Conservation (phyloP, 2,113 vertebrate species). For the Theristicus caerulescens region DNA sequence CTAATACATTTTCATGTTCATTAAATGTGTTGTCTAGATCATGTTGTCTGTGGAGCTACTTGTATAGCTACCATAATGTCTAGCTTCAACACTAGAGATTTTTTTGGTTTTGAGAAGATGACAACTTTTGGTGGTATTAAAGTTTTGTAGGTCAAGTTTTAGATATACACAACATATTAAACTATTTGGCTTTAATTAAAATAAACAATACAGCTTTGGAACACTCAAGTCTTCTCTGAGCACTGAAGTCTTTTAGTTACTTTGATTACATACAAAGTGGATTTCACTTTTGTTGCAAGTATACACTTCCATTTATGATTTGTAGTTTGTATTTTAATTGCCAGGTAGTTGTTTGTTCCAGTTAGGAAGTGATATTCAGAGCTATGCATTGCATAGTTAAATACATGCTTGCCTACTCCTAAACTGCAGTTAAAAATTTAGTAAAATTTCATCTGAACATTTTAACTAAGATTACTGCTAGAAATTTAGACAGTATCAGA, state of each 20-base stretch:
- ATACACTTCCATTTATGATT: neutral
- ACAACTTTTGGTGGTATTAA: neutral
- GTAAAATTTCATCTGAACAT: neutral
- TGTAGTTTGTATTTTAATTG: neutral
- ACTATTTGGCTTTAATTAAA: neutral
- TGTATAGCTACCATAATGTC: neutral
- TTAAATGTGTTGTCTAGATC: neutral
- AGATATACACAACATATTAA: neutral
- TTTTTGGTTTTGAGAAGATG: neutral
- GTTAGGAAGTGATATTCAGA: neutral
- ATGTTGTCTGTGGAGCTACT: neutral
- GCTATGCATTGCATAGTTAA: neutral
- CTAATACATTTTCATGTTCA: neutral
- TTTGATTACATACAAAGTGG: neutral
- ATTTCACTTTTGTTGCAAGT: neutral
- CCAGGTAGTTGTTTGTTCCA: neutral
- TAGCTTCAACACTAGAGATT: neutral
- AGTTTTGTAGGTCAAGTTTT: neutral
- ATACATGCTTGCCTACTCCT: neutral
- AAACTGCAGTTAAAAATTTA: neutral
- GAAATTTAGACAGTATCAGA: neutral
- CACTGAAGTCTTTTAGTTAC: neutral
- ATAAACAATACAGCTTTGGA: neutral
- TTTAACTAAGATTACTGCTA: neutral
- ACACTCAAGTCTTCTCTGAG: neutral